These are phyloP conservation scores for Spatulosminthurus flaviceps DNA, from an alignment of 2,888 invertebrate species.

Conservation along the genomic window DNA sequence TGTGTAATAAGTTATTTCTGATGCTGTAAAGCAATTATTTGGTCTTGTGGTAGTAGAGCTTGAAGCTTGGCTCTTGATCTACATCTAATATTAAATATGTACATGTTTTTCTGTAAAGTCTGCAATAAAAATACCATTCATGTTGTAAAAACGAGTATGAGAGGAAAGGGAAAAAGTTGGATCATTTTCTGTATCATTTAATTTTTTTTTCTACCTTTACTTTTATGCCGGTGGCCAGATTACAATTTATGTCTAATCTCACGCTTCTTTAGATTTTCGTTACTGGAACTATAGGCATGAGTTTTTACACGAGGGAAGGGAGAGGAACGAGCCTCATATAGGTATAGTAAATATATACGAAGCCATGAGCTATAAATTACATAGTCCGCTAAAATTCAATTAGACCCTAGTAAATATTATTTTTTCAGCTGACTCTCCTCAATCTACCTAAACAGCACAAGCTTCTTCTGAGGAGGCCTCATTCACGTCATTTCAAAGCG, in stretches of 20 bases:
- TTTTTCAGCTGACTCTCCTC: background rate
- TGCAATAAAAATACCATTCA: background rate
- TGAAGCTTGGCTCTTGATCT: too few species aligned
- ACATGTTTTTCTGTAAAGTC: too few species aligned
- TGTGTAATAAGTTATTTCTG: too few species aligned
- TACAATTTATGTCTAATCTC: slow-evolving; percentile 31
- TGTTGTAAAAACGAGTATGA: background rate
- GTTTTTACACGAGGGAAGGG: background rate
- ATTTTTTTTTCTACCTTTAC: slow-evolving; percentile 11
- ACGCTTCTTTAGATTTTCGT: slow-evolving; percentile 33
- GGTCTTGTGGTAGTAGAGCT: too few species aligned
- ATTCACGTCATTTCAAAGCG: too few species aligned
- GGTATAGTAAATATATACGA: background rate
- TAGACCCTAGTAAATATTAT: background rate
- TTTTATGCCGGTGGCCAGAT: slow-evolving; percentile 21
- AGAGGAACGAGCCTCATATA: background rate
- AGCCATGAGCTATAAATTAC: slow-evolving; percentile 11
- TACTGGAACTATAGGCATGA: background rate
- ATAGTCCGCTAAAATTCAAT: slow-evolving; percentile 25
- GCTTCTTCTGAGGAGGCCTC: too few species aligned
- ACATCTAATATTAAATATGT: too few species aligned
- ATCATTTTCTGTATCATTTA: slow-evolving; percentile 26
- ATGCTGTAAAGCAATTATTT: too few species aligned
- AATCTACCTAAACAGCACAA: too few species aligned
- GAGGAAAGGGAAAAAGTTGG: background rate